Base-by-base conservation (phyloP, 2,113 vertebrate species). In the Alouatta palliata region DNA sequence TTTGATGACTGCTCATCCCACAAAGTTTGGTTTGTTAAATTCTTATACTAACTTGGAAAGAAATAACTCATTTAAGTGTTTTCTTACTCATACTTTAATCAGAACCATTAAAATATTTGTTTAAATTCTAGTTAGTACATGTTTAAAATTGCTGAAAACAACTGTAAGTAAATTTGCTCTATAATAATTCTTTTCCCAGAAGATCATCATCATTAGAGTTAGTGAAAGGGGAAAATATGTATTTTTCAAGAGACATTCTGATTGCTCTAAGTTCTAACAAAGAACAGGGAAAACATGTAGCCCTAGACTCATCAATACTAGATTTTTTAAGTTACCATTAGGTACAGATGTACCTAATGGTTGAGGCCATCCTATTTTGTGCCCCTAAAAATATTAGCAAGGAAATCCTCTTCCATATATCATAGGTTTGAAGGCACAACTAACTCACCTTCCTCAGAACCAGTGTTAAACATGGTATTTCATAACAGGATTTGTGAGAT, bases 61-160 rank as follows among this genome's bases (percentile, higher is more conserved):
- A 76, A 94, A 87, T 93, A 97, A 87, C 25, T 90, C 61, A 92
- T 40, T 79, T 94, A 43, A 91, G 76, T 54, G 30, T 83, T 90
- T 96, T 73, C 35, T 82, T 92, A 70, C 4, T 56, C 35, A 25
- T 70, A 6, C 27, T 90, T 92, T 75, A 95, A 92, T 95, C 40
- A 88, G 7, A 92, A 64, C n/a, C 54, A 92, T 92, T 88, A 95
- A 75, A 95, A 32, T 81, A 37, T 87, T 96, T 76, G 86, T 88
- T 96, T 87, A 92, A 92, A 81, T 93, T 97, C 8, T 75, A 90
- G 77, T 73, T 56, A 49, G n/a, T 37, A 82, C 58, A 17, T 58
- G 45, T 83, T 96, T 91, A 84, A 32, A 95, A 84, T 49, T 73
- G 1, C 4, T 85, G 4, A 95, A 86, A 85, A 82, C 76, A 92